These are phyloP conservation scores for Pitta sordida DNA, from an alignment of 2,113 vertebrate genomes.

Conservation along the genomic window DNA sequence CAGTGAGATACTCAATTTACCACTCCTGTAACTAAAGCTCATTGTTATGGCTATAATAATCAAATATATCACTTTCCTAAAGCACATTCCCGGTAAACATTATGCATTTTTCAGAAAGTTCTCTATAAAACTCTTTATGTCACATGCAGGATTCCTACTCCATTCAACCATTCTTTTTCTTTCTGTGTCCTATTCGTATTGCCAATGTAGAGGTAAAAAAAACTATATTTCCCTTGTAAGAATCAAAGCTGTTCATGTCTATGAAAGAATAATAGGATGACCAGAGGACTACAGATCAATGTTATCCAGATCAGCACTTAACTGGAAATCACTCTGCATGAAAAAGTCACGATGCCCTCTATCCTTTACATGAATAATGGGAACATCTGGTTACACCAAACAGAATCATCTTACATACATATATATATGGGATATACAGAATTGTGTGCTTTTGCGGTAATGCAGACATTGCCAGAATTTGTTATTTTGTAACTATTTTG, in stretches of 20 bases:
- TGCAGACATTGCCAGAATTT: neutral
- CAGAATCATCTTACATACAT: constrained; percentile 20
- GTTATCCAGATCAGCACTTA: constrained; percentile 62
- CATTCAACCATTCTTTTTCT: neutral
- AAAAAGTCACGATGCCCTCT: constrained; percentile 61
- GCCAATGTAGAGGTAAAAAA: neutral
- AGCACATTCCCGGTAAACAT: constrained; percentile 13
- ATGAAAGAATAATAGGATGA: neutral
- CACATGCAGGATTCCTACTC: neutral
- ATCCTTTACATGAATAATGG: constrained; percentile 45
- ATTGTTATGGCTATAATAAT: constrained; percentile 24
- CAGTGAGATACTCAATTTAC: constrained; percentile 43
- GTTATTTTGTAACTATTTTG: neutral
- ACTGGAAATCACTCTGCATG: constrained; percentile 54
- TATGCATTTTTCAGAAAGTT: constrained; percentile 14
- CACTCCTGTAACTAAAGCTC: constrained; percentile 57
- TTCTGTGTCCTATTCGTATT: neutral
- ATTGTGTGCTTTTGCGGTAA: neutral
- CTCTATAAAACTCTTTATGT: neutral
- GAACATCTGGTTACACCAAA: constrained; percentile 48
- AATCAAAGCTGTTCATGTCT: neutral
- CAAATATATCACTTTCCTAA: constrained; percentile 59
- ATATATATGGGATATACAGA: neutral
- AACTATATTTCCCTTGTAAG: constrained; percentile 12
- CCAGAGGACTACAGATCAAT: constrained; percentile 34